Base-by-base conservation (phyloP, 1,140 invertebrate species). In the Dendroctonus ponderosae region DNA sequence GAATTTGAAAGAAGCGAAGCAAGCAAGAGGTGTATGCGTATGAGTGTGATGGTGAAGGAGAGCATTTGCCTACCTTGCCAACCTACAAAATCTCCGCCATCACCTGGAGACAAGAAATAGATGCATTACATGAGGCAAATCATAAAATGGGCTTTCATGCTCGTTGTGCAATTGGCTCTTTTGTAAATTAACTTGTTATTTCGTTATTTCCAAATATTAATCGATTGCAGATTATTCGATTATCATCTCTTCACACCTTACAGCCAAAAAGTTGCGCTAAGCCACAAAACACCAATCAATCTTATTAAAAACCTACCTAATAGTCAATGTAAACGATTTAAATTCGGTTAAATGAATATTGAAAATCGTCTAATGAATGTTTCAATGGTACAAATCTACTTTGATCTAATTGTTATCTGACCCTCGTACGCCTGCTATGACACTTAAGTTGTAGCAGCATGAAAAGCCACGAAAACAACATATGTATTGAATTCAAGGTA, bases 51-150 rank as follows among this genome's bases (percentile, higher is more conserved):
- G 77, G 77, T 78, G 77, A 79, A 79, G 76, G 76, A 76, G 77
- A 76, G 76, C 78, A 77, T 70, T 81, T 84, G 83, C 85, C 85
- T 87, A 89, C 88, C 88, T 89, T 89, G 87, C 88, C 88, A 90
- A 84, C 87, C 87, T 84, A 90, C 87, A 88, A 89, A 91, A 78
- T 91, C 88, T 83, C 87, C 87, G 82, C 86, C 88, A 85, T 89
- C 88, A 85, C 88, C 88, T 89, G 84, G 79, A 79, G 79, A 79
- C 78, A 80, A 63, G 52, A 79, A 83, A 83, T 75, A 77, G 75
- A 77, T 77, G 77, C 73, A 78, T 77, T 79, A 78, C 76, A 78
- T 76, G 75, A 77, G 73, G 74, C 75, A 74, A 75, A 75, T 78
- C 73, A 77, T 73, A 71, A 74, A 75, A 74, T 71, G 70, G 72